A percentile compares a stretch with the other conserved stretches of the same genome.
These are phyloP conservation scores for Montipora cactus DNA, from an alignment of 64 coral and sea anemone genomes.

Conservation along the genomic window DNA sequence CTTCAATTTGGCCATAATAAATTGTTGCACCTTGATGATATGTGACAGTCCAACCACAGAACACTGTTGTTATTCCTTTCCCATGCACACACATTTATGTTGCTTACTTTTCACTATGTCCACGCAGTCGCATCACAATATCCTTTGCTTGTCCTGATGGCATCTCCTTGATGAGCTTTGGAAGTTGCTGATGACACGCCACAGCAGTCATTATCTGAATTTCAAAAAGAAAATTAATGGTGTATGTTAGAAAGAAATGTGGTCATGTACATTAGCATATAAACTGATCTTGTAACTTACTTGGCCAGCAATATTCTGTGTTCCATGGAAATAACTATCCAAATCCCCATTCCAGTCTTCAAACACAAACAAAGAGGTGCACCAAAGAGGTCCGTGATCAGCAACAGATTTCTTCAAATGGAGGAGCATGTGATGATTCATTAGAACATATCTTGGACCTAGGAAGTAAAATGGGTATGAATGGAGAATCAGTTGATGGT, in stretches of 20 bases:
- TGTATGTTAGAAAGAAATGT: not conserved
- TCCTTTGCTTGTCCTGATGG: constrained; percentile 44
- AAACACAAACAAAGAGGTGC: constrained; percentile 31
- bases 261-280: not conserved
- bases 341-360: constrained; percentile 60
- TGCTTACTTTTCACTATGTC: not conserved
- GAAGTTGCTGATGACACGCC: constrained; percentile 30
- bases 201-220: constrained; percentile 70
- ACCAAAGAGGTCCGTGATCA: constrained; percentile 8
- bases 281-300: not conserved
- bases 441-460: constrained; percentile 3
- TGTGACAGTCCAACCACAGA: not conserved
- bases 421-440: not conserved
- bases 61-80: not conserved
- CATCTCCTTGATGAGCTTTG: constrained; percentile 37
- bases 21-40: too few relatives aligned
- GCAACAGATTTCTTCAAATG: constrained; percentile 6
- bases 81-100: not conserved
- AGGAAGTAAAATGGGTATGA: not conserved
- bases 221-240: not conserved
- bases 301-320: not conserved
- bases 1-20: too few relatives aligned
- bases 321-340: not conserved
- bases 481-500: not conserved
- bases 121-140: not conserved